phyloP scores from a whole-genome alignment of 1,140 invertebrate species.

The Heliothis subflexa region DNA sequence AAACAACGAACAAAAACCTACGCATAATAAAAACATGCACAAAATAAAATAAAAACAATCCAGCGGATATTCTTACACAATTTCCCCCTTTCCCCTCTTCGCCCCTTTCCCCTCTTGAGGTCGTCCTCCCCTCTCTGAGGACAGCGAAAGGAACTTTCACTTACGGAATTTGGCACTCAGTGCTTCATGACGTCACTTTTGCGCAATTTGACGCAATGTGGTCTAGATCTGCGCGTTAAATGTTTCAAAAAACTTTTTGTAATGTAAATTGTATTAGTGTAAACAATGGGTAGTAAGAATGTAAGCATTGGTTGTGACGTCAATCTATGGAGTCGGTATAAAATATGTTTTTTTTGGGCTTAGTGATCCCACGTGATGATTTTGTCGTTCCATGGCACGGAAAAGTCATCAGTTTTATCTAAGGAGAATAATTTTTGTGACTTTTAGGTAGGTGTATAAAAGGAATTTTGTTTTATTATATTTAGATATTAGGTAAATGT shows the following conservation, averaged over 20 bases:
- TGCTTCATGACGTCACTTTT: slow-evolving; percentile 74
- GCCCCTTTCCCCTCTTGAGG: slow-evolving; percentile 58
- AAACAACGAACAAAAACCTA: background rate
- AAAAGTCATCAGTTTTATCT: too few species aligned
- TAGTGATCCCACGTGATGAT: too few species aligned
- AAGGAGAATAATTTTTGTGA: too few species aligned
- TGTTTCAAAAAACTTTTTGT: slow-evolving; percentile 21
- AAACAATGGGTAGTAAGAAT: background rate
- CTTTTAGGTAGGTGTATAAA: too few species aligned
- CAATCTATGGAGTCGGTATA: slow-evolving; percentile 4
- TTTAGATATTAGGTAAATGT: too few species aligned
- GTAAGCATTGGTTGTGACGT: slow-evolving; percentile 11
- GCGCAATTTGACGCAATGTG: slow-evolving; percentile 78
- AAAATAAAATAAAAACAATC: slow-evolving; percentile 30
- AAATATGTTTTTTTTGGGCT: background rate
- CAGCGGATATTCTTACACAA: slow-evolving; percentile 60
- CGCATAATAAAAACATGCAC: slow-evolving; percentile 2
- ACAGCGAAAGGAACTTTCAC: slow-evolving; percentile 81
- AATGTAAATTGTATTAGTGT: slow-evolving; percentile 8
- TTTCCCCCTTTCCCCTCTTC: slow-evolving; percentile 32
- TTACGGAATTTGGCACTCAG: slow-evolving; percentile 71
- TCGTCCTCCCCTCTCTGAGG: slow-evolving; percentile 59
- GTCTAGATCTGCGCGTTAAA: slow-evolving; percentile 54
- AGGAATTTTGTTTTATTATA: too few species aligned
- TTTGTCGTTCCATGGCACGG: too few species aligned